Percentiles rank a stretch among this genome's conserved stretches.
Evolutionary conservation across 2,113 vertebrate genomes (phyloP).

Genomic region (Oplegnathus fasciatus): DNA sequence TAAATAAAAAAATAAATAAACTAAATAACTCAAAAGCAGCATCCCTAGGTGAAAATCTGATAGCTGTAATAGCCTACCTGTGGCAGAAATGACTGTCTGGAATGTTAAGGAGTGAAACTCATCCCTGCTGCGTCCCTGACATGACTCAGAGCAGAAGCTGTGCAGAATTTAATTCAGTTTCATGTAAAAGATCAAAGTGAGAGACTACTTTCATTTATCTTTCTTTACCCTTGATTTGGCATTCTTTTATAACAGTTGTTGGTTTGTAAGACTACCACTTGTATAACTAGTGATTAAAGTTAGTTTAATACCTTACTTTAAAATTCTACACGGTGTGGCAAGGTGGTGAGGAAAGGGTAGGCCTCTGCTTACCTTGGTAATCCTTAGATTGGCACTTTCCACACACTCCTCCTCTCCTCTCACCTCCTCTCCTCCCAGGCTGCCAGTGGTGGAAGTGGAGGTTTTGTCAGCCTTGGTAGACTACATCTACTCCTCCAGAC

Average conservation of each 20-base stretch:
- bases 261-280: background rate
- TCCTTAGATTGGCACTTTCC: background rate
- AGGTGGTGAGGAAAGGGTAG: background rate
- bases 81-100: too few relatives aligned
- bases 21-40: too few relatives aligned
- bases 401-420: background rate
- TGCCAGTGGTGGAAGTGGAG: constrained; percentile 81
- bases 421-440: constrained; percentile 12
- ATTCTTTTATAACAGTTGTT: background rate
- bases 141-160: too few relatives aligned
- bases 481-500: constrained; percentile 79
- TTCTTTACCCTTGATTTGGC: background rate
- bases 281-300: background rate
- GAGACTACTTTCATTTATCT: background rate
- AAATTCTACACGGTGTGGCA: background rate
- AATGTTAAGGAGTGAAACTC: too few relatives aligned
- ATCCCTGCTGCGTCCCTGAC: too few relatives aligned
- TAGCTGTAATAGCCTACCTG: too few relatives aligned
- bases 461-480: constrained; percentile 62
- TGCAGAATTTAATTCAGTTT: background rate
- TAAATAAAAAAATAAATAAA: too few relatives aligned
- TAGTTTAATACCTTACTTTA: background rate
- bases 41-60: too few relatives aligned
- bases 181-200: background rate
- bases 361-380: background rate